A percentile compares a stretch with the other conserved stretches of the same genome.
Conservation (phyloP, 2,888 invertebrate genomes). For the Sylvicola fuscatus region DNA sequence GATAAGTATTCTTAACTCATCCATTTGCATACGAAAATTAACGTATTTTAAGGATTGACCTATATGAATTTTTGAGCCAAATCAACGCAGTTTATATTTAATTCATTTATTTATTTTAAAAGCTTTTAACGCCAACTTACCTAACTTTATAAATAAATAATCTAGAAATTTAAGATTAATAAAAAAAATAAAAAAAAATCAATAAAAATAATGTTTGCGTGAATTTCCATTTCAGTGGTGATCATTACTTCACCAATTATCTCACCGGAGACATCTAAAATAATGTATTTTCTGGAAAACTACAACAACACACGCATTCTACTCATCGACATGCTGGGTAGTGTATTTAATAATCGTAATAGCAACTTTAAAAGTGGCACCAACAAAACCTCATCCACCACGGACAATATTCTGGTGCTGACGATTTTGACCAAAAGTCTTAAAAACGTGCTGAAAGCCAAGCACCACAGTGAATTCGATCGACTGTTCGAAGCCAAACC, state of each 20-base stretch:
- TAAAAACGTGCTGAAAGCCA: conserved; percentile 18
- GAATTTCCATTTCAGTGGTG: conserved; percentile 6
- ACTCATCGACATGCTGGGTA: conserved; percentile 23
- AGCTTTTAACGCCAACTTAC: no score
- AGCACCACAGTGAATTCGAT: conserved; percentile 17
- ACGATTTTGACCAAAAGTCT: conserved; percentile 25
- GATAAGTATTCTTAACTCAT: no score
- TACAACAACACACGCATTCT: conserved; percentile 18
- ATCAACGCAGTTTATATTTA: no score
- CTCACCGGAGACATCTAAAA: conserved; percentile 5
- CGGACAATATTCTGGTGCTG: conserved; percentile 19
- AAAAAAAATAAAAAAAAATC: no score
- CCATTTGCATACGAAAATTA: no score
- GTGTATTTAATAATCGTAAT: conserved; percentile 20
- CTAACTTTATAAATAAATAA: no score
- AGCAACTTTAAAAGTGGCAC: conserved; percentile 8
- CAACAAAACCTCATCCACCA: neutral
- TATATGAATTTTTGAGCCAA: no score
- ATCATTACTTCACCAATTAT: conserved; percentile 8
- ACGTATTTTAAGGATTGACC: no score
- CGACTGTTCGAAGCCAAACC: no score
- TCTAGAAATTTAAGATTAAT: no score
- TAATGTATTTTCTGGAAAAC: conserved; percentile 6
- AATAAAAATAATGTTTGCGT: no score
- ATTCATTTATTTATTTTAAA: no score